These are phyloP conservation scores for Bungarus multicinctus DNA, from an alignment of 2,113 vertebrate genomes.

Conservation along the genomic window DNA sequence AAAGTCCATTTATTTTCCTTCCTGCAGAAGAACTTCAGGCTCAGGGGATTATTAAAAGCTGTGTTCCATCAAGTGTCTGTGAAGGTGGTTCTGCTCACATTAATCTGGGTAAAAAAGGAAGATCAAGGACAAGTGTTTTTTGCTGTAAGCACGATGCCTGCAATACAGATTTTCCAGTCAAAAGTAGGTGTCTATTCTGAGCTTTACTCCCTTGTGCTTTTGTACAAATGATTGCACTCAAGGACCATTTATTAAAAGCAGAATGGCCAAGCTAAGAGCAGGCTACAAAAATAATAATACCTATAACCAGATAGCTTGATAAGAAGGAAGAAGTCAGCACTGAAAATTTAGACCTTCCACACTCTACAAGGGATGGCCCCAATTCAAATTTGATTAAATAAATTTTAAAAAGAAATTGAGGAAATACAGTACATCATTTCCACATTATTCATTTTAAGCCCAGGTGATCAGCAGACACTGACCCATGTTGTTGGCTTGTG, in stretches of 20 bases:
- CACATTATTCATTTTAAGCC: not conserved
- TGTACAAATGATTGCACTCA: not conserved
- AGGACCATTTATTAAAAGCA: not conserved
- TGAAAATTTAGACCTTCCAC: not conserved
- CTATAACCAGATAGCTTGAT: not conserved
- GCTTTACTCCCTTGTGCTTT: not conserved
- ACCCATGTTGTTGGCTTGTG: not conserved
- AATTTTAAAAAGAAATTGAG: not conserved
- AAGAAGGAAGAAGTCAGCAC: not conserved
- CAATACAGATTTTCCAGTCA: not conserved
- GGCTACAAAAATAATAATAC: not conserved
- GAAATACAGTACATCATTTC: not conserved
- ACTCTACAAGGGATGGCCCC: not conserved
- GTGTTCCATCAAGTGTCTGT: conserved; percentile 4
- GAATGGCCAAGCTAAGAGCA: not conserved
- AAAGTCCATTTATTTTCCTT: not conserved
- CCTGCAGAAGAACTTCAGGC: conserved; percentile 1
- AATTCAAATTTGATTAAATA: not conserved
- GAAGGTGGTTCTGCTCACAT: conserved; percentile 7
- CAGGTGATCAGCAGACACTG: not conserved
- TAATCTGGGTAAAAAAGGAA: conserved; percentile 16
- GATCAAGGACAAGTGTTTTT: conserved; percentile 3
- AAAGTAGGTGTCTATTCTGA: not conserved
- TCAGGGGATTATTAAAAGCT: conserved; percentile 12
- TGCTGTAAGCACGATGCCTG: conserved; percentile 11